Base-by-base conservation (phyloP, 1,140 invertebrate genomes). In the Acyrthosiphon pisum region DNA sequence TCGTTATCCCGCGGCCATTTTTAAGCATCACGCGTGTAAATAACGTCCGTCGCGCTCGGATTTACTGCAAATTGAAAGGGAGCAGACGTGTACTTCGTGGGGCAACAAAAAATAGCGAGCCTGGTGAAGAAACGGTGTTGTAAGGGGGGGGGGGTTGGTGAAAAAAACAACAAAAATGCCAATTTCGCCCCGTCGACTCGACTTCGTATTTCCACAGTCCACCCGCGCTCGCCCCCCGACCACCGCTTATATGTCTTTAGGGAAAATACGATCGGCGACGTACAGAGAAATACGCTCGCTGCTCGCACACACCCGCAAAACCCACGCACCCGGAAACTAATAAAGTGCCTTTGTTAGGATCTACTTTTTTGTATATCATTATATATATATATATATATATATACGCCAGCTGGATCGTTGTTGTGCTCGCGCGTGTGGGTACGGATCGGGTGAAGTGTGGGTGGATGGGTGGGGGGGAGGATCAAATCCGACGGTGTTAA, bases 51-150 rank as follows among this genome's bases (percentile, higher is more conserved):
- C 37, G 35, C 53, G 22, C 48, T 22, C 48, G 91, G 68, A 84
- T 93, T 93, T 93, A 93, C 81, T 84, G 91, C 76, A 93, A 93
- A 93, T 93, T 93, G 68, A 93, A 93, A 56, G 91, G 48, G 81
- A 48, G 30, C 26, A 6, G 35, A 35, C 22, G 7, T n/a, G 37
- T 60, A 30, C 56, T 41, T n/a, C 46, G 68, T 18, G 48, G 44
- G 44, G 48, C 11, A 2, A 50, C 2, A 46, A 91, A 37, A 90
- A 60, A 90, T 2, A 41, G 35, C 18, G 90, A 4, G 90, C 11
- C 41, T 9, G 90, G 20, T 44, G 37, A 44, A 89, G 87, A 37
- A 50, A 53, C 11, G 30, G 4, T 30, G n/a, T 76, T 14, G 30
- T 14, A 4, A 6, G 50, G 50, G 50, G 18, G 50, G 20, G 6